phyloP scores from a whole-genome alignment of 2,888 invertebrate species.

The Andrena dorsata region DNA sequence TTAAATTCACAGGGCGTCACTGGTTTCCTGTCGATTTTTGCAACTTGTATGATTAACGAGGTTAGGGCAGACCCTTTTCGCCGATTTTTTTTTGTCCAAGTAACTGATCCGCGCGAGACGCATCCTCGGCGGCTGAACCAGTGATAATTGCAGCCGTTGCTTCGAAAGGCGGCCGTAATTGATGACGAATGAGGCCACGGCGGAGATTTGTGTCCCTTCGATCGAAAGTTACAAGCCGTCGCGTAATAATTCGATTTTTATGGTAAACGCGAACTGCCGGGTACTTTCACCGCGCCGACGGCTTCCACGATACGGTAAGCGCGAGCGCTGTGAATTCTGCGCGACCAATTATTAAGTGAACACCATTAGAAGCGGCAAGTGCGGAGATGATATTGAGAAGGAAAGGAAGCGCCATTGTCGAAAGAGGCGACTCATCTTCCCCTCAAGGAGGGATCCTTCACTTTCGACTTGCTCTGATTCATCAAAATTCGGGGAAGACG shows the following conservation, averaged over 20 bases:
- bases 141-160: neutral
- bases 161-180: neutral
- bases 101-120: neutral
- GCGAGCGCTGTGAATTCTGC: neutral
- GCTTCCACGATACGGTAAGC: constrained; percentile 1
- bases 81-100: neutral
- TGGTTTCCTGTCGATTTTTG: too few relatives aligned
- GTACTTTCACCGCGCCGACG: constrained; percentile 35
- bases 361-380: neutral
- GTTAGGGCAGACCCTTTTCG: neutral
- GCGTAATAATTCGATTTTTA: constrained; percentile 31
- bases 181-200: constrained; percentile 7
- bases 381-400: neutral
- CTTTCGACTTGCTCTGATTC: constrained; percentile 1
- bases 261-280: constrained; percentile 24
- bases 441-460: neutral
- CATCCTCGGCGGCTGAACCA: neutral
- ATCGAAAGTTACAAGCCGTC: constrained; percentile 25
- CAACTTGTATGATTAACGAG: neutral
- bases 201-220: constrained; percentile 12
- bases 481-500: constrained; percentile 22
- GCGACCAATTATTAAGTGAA: constrained; percentile 13
- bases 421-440: neutral
- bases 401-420: neutral
- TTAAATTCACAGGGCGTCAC: too few relatives aligned